Evolutionary conservation across 1,140 invertebrate genomes (phyloP).

Genomic region (Drosophila fuyamai): DNA sequence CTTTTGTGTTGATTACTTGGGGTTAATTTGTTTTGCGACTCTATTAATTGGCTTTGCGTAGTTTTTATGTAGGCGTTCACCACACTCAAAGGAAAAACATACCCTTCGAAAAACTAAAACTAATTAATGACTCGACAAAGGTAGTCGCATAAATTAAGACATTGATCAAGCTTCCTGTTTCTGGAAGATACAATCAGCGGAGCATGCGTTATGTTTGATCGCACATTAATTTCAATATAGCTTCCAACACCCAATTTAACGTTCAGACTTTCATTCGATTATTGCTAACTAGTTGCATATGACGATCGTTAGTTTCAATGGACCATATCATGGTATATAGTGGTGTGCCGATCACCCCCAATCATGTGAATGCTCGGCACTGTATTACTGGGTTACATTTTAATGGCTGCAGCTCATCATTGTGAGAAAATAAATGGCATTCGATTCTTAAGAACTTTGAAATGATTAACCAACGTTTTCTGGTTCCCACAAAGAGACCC

Average conservation of each 20-base stretch:
- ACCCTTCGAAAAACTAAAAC: slow-evolving; percentile 69
- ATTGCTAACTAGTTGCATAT: slow-evolving; percentile 72
- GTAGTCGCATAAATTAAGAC: slow-evolving; percentile 59
- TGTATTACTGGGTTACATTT: slow-evolving; percentile 11
- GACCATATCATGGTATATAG: slow-evolving; percentile 43
- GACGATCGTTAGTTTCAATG: slow-evolving; percentile 71
- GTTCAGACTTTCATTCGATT: neutral
- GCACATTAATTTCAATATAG: slow-evolving; percentile 76
- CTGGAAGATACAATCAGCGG: slow-evolving; percentile 53
- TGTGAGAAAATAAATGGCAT: slow-evolving; percentile 2
- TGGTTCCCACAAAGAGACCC: neutral
- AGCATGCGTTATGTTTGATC: slow-evolving; percentile 38
- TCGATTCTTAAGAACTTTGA: slow-evolving; percentile 8
- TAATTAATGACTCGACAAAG: slow-evolving; percentile 56
- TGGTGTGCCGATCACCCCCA: slow-evolving; percentile 1
- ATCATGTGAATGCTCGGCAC: slow-evolving; percentile 7
- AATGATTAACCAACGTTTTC: slow-evolving; percentile 3
- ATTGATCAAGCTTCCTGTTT: slow-evolving; percentile 62
- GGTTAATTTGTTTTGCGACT: slow-evolving; percentile 82
- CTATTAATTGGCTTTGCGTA: slow-evolving; percentile 70
- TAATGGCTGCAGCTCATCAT: neutral
- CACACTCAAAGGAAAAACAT: slow-evolving; percentile 43
- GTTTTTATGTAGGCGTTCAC: slow-evolving; percentile 63
- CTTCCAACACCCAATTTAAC: neutral
- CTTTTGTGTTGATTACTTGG: slow-evolving; percentile 78